Evolutionary conservation across 2,797 vertebrate species (phyloP), one percentile per base, ranked within the genome.

Genomic region (Silurus lanzhouensis): DNA sequence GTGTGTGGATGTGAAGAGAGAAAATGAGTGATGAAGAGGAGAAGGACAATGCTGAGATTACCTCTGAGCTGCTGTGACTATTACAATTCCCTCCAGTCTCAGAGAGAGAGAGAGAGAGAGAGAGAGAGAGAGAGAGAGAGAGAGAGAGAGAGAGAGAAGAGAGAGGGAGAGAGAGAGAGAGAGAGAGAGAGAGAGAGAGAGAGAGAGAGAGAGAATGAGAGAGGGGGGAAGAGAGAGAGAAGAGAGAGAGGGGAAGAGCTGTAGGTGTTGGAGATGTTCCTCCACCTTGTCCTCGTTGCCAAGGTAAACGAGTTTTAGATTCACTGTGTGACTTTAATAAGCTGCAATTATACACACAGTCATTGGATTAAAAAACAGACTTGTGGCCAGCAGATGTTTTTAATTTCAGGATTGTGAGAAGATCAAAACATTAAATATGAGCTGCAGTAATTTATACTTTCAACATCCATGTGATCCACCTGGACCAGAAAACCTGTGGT

Each of bases 221-320:
- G 13, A 38, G 57, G 57, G 14, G 14, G 57, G 14, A 5, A 1
- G 57, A 4, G 14, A 17, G 13, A 10, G 14, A 15, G 22, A 10
- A 25, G 22, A 52, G 31, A 52, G 67, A 57, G 61, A 77, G 27
- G 48, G 57, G 61, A 58, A 83, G 63, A 78, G 57, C 80, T 84
- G 83, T 58, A 87, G 66, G 61, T 82, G 5, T 17, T 86, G 81
- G 48, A 83, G 77, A 71, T 88, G 76, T 88, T 88, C 52, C 85
- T 85, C 77, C 67, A 84, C 72, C 78, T 68, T 57, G 66, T 9
- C 31, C 77, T 48, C 15, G 86, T 90, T 90, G 22, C 85, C 86
- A 77, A 87, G 86, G 88, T 85, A 89, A 90, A 84, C 70, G 3
- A 52, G 84, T 82, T 31, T 77, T 17, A 60, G 27, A 60, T 20